Percentiles rank a stretch among this genome's conserved stretches.
Conservation (phyloP, 1,140 invertebrate species). For the Heliconius hewitsoni region DNA sequence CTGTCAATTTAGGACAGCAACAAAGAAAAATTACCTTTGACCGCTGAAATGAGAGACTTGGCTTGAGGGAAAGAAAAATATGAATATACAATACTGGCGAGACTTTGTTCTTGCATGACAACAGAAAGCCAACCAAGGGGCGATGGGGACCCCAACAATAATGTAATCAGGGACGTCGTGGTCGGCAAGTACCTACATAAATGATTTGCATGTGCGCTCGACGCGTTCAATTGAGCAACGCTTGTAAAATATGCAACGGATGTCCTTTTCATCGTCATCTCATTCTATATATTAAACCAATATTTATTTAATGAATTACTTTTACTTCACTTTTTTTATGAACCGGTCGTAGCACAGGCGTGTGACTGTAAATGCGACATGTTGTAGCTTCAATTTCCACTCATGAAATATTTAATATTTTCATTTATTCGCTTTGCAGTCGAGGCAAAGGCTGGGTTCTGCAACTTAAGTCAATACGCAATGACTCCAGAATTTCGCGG, state of each 20-base stretch:
- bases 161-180: conserved; percentile 31
- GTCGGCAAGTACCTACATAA: conserved; percentile 17
- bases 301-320: not conserved
- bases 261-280: conserved; percentile 12
- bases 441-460: no score
- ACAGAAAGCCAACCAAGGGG: conserved; percentile 23
- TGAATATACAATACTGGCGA: conserved; percentile 13
- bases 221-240: conserved; percentile 16
- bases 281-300: not conserved
- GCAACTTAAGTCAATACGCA: no score
- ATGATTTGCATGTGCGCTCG: conserved; percentile 28
- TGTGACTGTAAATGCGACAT: no score
- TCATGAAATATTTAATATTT: no score
- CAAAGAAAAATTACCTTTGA: conserved; percentile 39
- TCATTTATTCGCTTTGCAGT: no score
- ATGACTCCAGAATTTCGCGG: no score
- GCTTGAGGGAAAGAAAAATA: conserved; percentile 15
- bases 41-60: conserved; percentile 35
- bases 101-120: conserved; percentile 36
- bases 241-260: conserved; percentile 18
- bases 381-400: no score
- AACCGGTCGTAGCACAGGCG: no score
- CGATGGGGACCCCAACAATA: conserved; percentile 27
- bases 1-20: conserved; percentile 33
- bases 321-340: not conserved